Percentiles rank a stretch among this genome's conserved stretches.
These are phyloP conservation scores for Lophotis ruficrista DNA, from an alignment of 2,113 vertebrate genomes.

Conservation along the genomic window DNA sequence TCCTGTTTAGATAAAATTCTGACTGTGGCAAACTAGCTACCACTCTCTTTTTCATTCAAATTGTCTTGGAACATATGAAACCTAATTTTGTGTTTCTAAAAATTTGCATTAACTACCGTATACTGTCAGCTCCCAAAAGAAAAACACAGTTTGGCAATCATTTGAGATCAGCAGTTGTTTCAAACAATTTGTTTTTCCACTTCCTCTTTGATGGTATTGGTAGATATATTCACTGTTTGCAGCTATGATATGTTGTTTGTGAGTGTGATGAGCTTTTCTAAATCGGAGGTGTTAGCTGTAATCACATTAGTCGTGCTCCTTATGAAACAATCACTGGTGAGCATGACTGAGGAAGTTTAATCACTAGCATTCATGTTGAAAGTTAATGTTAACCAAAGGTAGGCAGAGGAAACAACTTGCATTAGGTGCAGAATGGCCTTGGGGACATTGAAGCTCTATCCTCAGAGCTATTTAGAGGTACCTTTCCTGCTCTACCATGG, in stretches of 20 bases:
- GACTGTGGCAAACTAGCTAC: conserved; percentile 47
- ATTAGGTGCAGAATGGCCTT: not conserved
- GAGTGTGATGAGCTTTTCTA: not conserved
- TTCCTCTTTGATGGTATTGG: not conserved
- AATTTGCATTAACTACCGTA: not conserved
- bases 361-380: not conserved
- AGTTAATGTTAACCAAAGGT: conserved; percentile 12
- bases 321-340: not conserved
- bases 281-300: conserved; percentile 6
- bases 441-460: not conserved
- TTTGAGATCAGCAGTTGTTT: conserved; percentile 34
- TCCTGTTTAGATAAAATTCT: conserved; percentile 63
- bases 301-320: not conserved
- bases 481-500: not conserved
- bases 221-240: conserved; percentile 21
- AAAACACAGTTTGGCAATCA: conserved; percentile 19
- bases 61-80: conserved; percentile 33
- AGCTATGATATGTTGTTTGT: not conserved
- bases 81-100: conserved; percentile 39
- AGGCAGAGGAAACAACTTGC: not conserved
- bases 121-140: not conserved
- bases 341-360: conserved; percentile 10
- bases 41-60: conserved; percentile 58
- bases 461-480: not conserved
- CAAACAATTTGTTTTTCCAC: conserved; percentile 1